phyloP scores from a whole-genome alignment of 2,888 invertebrate species.

The Tholera decimalis region DNA sequence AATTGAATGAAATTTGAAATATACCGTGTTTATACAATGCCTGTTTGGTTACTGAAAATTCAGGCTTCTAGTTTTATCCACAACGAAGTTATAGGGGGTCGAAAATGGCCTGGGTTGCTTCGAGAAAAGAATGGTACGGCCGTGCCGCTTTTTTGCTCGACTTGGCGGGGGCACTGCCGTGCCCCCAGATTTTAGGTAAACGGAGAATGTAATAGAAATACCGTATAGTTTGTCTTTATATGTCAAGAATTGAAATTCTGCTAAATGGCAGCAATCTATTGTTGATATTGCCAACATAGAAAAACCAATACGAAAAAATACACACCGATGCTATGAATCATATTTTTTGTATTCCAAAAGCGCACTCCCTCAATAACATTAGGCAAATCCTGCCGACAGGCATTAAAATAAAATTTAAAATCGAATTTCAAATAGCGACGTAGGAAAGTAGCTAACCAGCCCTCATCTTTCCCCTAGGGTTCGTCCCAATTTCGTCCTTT shows the following conservation, averaged over 20 bases:
- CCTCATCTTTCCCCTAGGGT: constrained; percentile 81
- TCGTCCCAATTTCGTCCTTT: constrained; percentile 88
- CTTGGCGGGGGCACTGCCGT: too few species aligned
- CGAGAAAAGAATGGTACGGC: too few species aligned
- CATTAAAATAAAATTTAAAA: constrained; percentile 60
- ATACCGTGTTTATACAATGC: too few species aligned
- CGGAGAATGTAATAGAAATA: neutral
- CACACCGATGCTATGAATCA: constrained; percentile 24
- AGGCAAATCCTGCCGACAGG: constrained; percentile 43
- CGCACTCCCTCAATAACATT: constrained; percentile 37
- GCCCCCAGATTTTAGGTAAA: constrained; percentile 16
- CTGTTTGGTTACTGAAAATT: too few species aligned
- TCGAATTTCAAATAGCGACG: constrained; percentile 69
- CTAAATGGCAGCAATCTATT: constrained; percentile 7
- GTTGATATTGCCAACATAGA: neutral
- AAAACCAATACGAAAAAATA: constrained; percentile 18
- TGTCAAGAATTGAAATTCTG: constrained; percentile 5
- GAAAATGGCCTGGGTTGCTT: too few species aligned
- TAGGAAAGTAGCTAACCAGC: constrained; percentile 72
- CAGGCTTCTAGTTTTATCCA: too few species aligned
- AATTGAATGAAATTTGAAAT: too few species aligned
- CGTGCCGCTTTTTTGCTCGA: too few species aligned
- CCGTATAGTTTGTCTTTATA: too few species aligned
- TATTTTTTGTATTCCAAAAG: constrained; percentile 38
- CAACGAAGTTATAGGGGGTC: too few species aligned